These are phyloP conservation scores for Aplochiton taeniatus DNA, from an alignment of 2,797 vertebrate genomes.

Conservation along the genomic window DNA sequence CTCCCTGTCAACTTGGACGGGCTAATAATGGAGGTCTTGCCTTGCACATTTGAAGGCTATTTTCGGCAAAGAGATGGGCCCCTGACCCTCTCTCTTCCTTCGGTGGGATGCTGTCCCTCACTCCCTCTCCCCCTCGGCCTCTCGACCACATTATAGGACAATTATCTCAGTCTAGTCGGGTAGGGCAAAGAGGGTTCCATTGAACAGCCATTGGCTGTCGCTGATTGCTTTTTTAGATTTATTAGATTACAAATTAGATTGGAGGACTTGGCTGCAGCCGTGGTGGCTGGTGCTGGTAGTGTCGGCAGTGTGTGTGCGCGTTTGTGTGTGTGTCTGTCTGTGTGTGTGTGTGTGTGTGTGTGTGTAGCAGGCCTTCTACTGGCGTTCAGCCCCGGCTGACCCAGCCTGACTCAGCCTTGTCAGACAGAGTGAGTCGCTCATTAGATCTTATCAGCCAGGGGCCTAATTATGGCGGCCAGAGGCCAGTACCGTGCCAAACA, in stretches of 20 bases:
- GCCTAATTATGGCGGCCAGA: conserved; percentile 19
- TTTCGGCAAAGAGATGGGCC: conserved; percentile 58
- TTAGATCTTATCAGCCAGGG: conserved; percentile 26
- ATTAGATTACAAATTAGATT: conserved; percentile 72
- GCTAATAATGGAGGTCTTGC: conserved; percentile 70
- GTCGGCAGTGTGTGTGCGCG: conserved; percentile 32
- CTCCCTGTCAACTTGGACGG: conserved; percentile 64
- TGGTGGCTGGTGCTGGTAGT: conserved; percentile 24
- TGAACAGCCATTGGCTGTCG: conserved; percentile 61
- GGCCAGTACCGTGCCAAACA: conserved; percentile 6
- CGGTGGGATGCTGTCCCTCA: conserved; percentile 21
- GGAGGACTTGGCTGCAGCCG: conserved; percentile 41
- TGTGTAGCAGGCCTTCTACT: neutral
- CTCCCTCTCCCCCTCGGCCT: conserved; percentile 38
- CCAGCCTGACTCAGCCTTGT: conserved; percentile 21
- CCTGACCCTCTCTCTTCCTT: conserved; percentile 39
- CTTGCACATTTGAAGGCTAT: conserved; percentile 67
- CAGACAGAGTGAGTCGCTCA: conserved; percentile 29
- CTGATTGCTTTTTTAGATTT: conserved; percentile 69
- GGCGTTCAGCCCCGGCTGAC: conserved; percentile 14
- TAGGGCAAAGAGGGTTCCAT: conserved; percentile 53
- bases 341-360: conserved; percentile 13
- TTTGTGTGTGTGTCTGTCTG: conserved; percentile 25
- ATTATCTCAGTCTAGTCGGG: conserved; percentile 63
- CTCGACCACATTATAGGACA: conserved; percentile 64